These are phyloP conservation scores for Coreius guichenoti DNA, from an alignment of 2,797 vertebrate genomes.

Conservation along the genomic window DNA sequence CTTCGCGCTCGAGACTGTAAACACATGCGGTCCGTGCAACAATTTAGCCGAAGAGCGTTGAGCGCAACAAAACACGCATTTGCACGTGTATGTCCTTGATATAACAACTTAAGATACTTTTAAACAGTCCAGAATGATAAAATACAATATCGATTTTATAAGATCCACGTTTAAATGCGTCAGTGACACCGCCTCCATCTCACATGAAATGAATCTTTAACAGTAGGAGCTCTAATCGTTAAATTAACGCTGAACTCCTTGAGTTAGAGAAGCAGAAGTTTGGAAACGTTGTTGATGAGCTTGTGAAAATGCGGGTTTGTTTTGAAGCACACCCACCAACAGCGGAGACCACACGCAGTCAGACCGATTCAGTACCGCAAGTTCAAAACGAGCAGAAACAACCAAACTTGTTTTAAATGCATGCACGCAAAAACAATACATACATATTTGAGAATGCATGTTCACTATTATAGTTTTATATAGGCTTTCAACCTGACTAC, in stretches of 20 bases:
- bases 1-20: conserved; percentile 48
- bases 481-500: not conserved
- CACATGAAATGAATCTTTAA: not conserved
- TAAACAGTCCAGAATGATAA: no score
- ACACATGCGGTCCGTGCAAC: conserved; percentile 46
- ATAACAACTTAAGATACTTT: not conserved
- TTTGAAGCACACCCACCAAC: conserved; percentile 66
- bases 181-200: conserved; percentile 40
- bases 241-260: not conserved
- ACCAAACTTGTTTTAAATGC: not conserved
- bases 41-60: not conserved
- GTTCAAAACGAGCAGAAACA: conserved; percentile 1
- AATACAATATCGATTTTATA: conserved; percentile 3
- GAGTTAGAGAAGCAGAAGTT: not conserved
- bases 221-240: not conserved
- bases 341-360: conserved; percentile 48
- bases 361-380: conserved; percentile 3
- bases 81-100: not conserved
- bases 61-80: not conserved
- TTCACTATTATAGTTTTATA: not conserved
- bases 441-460: not conserved
- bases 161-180: conserved; percentile 22
- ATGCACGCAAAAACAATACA: not conserved
- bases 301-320: conserved; percentile 60
- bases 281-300: not conserved